These are phyloP conservation scores for Casuarius casuarius DNA, from an alignment of 2,113 vertebrate genomes.

Conservation along the genomic window DNA sequence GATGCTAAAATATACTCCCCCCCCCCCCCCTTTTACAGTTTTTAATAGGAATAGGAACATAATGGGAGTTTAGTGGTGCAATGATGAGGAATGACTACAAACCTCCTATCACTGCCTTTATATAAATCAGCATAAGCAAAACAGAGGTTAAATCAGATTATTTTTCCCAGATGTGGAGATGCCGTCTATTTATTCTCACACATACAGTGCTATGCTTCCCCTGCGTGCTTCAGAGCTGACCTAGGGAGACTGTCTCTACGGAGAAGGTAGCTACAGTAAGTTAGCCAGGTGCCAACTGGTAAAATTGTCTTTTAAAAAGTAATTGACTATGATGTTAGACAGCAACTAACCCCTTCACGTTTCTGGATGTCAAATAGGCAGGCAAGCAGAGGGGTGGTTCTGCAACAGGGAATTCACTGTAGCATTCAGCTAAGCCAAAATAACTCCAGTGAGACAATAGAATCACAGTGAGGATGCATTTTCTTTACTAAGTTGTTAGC, in stretches of 20 bases:
- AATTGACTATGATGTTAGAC: conserved; percentile 16
- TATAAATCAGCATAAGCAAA: not conserved
- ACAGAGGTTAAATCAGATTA: not conserved
- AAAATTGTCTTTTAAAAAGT: conserved; percentile 25
- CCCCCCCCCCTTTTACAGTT: not conserved
- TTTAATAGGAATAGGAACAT: not conserved
- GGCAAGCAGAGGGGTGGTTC: not conserved
- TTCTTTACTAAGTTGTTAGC: not conserved
- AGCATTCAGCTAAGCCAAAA: not conserved
- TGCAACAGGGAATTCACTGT: not conserved
- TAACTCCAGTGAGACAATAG: not conserved
- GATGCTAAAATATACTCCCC: not conserved
- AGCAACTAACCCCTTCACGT: not conserved
- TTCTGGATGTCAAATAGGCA: not conserved
- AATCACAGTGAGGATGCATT: not conserved
- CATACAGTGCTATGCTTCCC: fast-evolving
- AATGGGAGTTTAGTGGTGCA: not conserved
- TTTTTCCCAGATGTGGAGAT: not conserved
- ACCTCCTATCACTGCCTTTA: not conserved
- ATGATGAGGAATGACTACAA: not conserved
- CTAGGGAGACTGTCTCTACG: not conserved
- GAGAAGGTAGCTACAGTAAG: not conserved
- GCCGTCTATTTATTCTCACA: not conserved
- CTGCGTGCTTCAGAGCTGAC: not conserved
- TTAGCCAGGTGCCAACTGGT: not conserved